Base-by-base conservation (phyloP, 2,888 invertebrate genomes). In the Slavum lentiscoides region DNA sequence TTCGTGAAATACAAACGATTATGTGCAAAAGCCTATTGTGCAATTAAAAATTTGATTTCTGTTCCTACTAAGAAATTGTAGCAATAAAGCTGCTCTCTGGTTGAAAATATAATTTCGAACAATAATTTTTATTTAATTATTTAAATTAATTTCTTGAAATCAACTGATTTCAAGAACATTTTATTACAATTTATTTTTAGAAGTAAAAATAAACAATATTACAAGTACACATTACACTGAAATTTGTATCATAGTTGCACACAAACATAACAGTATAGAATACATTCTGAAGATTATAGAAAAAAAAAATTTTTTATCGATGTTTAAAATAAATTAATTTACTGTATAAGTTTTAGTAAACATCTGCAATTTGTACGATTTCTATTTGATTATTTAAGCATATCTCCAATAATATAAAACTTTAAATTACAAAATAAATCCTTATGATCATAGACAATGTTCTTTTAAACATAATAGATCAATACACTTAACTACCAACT, bases 21-120 rank as follows among this genome's bases (percentile, higher is more conserved):
- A 39, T 72, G 80, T 80, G 80, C 80, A 80, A 70, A 80, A 80
- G 80, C 80, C 80, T 80, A 80, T 64, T 80, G 77, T 77, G 80
- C 80, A 80, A 55, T 19, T 77, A 53, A 62, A 77, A 70, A 72
- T 64, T 68, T 68, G 58, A 75, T 68, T 43, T 62, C 55, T 7
- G 6, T 64, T 66, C 75, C 80, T 70, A 73, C 55, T 59, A 75
- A 69, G 59, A 69, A 64, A 55, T 70, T 55, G 53, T 70, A 82
- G 74, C 64, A 69, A 76, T 75, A 64, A 82, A 75, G 75, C 70
- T 82, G 64, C 43, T 74, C 43, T 74, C 68, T 61, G 55, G 43
- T 70, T 23, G 23, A 58, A 76, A 59, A 67, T 61, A 61, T 58
- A 62, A 64, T 30, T 55, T 72, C 37, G 23, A 70, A 77, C 15